Base-by-base conservation (phyloP, 2,888 invertebrate species). In the Brenthis hecate region DNA sequence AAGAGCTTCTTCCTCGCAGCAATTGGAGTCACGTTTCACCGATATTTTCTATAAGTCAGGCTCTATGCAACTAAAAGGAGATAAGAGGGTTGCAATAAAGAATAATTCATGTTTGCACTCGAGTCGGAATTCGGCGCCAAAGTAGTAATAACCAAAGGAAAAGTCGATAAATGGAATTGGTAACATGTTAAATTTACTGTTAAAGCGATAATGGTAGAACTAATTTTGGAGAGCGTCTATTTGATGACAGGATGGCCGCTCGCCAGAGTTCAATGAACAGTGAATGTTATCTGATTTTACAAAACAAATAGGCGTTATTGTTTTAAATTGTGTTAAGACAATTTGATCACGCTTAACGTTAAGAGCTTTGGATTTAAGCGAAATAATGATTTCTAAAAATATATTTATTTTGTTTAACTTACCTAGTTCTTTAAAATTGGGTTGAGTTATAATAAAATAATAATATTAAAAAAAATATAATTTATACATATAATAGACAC, bases 251-350 rank as follows among this genome's bases (percentile, higher is more conserved):
- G 61, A 65, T 71, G 65, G 70, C 61, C 53, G 56, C 23, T 62
- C 32, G 71, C 69, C 69, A 70, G 65, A 57, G 71, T 72, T 69
- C 68, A 51, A 57, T 72, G 71, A 71, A 68, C 66, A 55, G 61
- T 48, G 62, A 65, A 66, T 72, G 56, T 61, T 63, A 50, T 65
- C 68, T 36, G 68, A 63, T 68, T 68, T 54, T 50, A 60, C 36
- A 56, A 53, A 64, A 61, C 51, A 47, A 71, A 68, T 71, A 51
- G n/a, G 50, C 50, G 36, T 14, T 55, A 50, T 61, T 62, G 36
- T 51, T 62, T 62, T 19, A 43, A 53, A 53, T 53, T 54, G 19
- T 19, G 28, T 28, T 2, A 54, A 62, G 14, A 50, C n/a, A 11
- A 43, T 43, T 53, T 62, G 0, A 43, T 19, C 14, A 36, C 8